Evolutionary conservation across 2,113 vertebrate genomes (phyloP).

Genomic region (Cercocebus atys): DNA sequence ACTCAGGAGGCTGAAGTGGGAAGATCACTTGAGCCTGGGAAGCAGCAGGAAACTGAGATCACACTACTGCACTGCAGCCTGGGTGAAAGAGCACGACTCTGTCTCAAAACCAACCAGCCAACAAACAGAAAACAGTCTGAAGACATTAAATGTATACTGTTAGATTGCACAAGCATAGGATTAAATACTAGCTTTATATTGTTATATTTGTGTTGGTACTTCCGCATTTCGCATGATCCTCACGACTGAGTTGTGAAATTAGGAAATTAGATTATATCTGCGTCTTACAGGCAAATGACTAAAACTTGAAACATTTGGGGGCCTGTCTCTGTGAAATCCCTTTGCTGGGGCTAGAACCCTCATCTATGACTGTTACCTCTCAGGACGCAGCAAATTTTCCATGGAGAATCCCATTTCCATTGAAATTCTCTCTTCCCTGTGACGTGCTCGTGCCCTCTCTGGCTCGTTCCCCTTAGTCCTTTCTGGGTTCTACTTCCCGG

Average conservation of each 20-base stretch:
- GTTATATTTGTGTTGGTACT: background rate
- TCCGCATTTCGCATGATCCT: background rate
- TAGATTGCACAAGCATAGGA: rapidly evolving
- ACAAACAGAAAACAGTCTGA: background rate
- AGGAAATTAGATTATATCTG: background rate
- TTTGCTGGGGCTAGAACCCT: background rate
- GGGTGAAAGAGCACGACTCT: no score
- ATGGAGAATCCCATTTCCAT: background rate
- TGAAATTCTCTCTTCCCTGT: rapidly evolving
- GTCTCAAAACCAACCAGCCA: no score
- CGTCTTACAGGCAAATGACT: background rate
- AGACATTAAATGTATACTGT: rapidly evolving
- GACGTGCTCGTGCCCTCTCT: background rate
- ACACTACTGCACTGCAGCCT: no score
- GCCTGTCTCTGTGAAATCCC: background rate
- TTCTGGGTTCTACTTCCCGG: background rate
- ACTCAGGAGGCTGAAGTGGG: no score
- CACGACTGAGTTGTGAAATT: background rate
- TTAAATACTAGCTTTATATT: rapidly evolving
- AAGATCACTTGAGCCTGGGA: no score
- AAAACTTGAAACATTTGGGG: rapidly evolving
- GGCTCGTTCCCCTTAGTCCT: background rate
- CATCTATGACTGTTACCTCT: background rate
- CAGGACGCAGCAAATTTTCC: background rate
- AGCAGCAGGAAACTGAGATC: no score